Evolutionary conservation across 2,113 vertebrate species (phyloP).

Genomic region (Orycteropus afer): DNA sequence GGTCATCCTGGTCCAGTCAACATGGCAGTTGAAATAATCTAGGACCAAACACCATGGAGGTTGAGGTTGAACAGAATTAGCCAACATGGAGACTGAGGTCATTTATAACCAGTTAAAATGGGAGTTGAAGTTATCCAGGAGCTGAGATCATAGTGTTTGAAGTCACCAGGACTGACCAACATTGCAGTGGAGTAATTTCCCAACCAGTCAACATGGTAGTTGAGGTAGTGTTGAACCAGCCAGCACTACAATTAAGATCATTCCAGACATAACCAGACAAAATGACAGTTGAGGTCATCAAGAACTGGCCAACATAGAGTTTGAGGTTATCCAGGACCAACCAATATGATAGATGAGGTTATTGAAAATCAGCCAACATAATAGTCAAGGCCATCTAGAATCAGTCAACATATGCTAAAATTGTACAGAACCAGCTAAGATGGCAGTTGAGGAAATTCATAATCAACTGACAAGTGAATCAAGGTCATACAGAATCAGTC

Average conservation of each 20-base stretch:
- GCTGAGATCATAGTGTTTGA: constrained; percentile 31
- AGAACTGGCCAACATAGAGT: neutral
- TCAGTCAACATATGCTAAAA: neutral
- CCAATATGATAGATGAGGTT: neutral
- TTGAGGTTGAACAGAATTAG: neutral
- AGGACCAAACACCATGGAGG: neutral
- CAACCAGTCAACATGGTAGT: neutral
- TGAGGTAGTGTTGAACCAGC: neutral
- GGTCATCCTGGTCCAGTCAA: neutral
- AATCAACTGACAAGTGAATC: neutral
- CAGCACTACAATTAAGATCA: constrained; percentile 37
- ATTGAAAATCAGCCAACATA: constrained; percentile 3
- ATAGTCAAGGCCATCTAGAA: neutral
- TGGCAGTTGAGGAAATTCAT: neutral
- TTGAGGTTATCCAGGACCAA: neutral
- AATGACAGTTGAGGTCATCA: constrained; percentile 26
- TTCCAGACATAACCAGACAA: constrained; percentile 27
- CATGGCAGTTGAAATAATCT: neutral
- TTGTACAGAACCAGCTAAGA: neutral
- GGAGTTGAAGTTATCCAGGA: constrained; percentile 31
- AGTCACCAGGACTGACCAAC: neutral
- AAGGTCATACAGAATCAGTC: neutral
- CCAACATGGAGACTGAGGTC: neutral
- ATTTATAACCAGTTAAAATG: constrained; percentile 29
- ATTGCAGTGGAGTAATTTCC: constrained; percentile 27